A percentile compares a stretch with the other conserved stretches of the same genome.
phyloP scores from a whole-genome alignment of 35 echinoderm and acorn worm genomes.

The Apostichopus japonicus region DNA sequence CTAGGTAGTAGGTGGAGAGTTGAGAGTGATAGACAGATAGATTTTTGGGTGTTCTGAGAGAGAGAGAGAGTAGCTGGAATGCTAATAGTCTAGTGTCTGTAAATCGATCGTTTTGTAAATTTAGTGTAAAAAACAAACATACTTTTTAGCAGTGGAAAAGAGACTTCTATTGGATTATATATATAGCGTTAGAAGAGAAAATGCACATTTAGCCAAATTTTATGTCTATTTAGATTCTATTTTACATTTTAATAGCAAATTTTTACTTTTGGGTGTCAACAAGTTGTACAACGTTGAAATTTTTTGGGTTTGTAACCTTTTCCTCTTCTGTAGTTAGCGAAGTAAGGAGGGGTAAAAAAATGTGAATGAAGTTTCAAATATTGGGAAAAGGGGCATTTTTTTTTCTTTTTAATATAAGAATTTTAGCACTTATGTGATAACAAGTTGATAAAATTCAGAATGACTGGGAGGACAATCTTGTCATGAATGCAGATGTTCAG shows the following conservation, averaged over 20 bases:
- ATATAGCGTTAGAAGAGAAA: not conserved
- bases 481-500: no score
- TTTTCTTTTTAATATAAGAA: no score
- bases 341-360: no score
- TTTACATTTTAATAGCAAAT: not conserved
- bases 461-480: no score
- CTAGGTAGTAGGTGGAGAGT: no score
- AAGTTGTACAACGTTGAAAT: not conserved
- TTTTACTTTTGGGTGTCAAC: not conserved
- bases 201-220: not conserved
- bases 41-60: not conserved
- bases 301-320: not conserved
- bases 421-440: no score
- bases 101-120: slow-evolving; percentile 28
- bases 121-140: slow-evolving; percentile 34
- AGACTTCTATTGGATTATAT: slow-evolving; percentile 37
- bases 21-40: no score
- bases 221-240: slow-evolving; percentile 1
- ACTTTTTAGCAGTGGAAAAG: not conserved
- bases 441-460: no score
- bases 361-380: no score
- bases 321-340: not conserved
- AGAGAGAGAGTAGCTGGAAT: not conserved
- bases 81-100: not conserved
- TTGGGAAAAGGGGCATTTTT: no score